Percentiles rank a stretch among this genome's conserved stretches.
These are phyloP conservation scores for Yponomeuta evonymella DNA, from an alignment of 2,888 invertebrate species.

Conservation along the genomic window DNA sequence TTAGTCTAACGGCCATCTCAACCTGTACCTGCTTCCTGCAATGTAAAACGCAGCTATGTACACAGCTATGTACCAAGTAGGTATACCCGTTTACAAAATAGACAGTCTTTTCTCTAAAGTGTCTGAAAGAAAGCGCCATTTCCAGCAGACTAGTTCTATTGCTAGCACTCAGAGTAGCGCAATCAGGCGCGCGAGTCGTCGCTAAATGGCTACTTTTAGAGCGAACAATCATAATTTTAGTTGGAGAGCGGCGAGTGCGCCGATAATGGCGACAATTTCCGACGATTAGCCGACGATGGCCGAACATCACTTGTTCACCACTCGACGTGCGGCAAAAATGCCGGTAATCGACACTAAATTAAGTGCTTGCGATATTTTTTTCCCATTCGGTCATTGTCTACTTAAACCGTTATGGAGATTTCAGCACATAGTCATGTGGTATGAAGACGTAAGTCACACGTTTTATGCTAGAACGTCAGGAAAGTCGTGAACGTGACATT, in stretches of 20 bases:
- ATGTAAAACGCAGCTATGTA: too few species aligned
- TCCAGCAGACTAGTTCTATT: conserved; percentile 10
- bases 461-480: too few species aligned
- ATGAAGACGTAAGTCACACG: too few species aligned
- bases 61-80: too few species aligned
- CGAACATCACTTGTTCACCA: conserved; percentile 47
- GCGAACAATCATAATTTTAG: conserved; percentile 74
- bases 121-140: conserved; percentile 12
- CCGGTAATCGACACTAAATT: conserved; percentile 36
- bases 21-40: too few species aligned
- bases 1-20: too few species aligned
- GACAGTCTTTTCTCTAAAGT: neutral
- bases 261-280: conserved; percentile 73
- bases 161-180: conserved; percentile 25
- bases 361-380: neutral
- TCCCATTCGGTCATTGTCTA: neutral
- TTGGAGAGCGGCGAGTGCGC: conserved; percentile 55
- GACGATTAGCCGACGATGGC: conserved; percentile 62
- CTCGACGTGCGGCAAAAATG: conserved; percentile 49
- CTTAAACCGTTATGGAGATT: neutral
- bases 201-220: conserved; percentile 70
- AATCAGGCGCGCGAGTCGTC: conserved; percentile 33
- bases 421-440: neutral
- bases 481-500: too few species aligned
- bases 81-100: too few species aligned